Percentiles rank a stretch among this genome's conserved stretches.
Evolutionary conservation across 2,113 vertebrate species (phyloP).

Genomic region (Percina caprodes): DNA sequence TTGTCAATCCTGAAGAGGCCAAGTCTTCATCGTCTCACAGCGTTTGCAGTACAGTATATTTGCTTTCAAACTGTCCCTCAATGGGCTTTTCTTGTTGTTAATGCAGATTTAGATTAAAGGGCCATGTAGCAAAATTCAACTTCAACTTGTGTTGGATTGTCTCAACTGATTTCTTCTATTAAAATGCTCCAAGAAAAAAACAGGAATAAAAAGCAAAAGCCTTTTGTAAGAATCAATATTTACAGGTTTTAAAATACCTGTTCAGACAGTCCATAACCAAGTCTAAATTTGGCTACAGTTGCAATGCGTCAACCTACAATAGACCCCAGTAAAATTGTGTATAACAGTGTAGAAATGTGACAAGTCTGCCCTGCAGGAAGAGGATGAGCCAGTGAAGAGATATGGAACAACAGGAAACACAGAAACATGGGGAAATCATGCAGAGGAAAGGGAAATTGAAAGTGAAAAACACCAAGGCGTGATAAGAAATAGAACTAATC

Average conservation of each 20-base stretch:
- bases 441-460: constrained; percentile 12
- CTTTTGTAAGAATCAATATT: neutral
- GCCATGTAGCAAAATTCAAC: neutral
- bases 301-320: constrained; percentile 21
- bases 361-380: constrained; percentile 40
- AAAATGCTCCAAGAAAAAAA: neutral
- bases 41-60: neutral
- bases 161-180: neutral
- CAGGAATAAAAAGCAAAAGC: neutral
- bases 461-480: constrained; percentile 13
- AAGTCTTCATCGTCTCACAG: neutral
- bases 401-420: constrained; percentile 20
- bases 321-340: constrained; percentile 21
- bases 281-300: constrained; percentile 51
- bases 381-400: constrained; percentile 5
- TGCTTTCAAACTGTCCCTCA: neutral
- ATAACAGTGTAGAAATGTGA: constrained; percentile 45
- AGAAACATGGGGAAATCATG: constrained; percentile 14
- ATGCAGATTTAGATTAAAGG: neutral
- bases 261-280: neutral
- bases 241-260: neutral
- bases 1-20: neutral
- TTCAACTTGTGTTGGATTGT: neutral
- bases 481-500: constrained; percentile 21
- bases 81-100: neutral